Percentiles rank a stretch among this genome's conserved stretches.
phyloP scores from a whole-genome alignment of 2,888 invertebrate species.

The Pyralis farinalis region DNA sequence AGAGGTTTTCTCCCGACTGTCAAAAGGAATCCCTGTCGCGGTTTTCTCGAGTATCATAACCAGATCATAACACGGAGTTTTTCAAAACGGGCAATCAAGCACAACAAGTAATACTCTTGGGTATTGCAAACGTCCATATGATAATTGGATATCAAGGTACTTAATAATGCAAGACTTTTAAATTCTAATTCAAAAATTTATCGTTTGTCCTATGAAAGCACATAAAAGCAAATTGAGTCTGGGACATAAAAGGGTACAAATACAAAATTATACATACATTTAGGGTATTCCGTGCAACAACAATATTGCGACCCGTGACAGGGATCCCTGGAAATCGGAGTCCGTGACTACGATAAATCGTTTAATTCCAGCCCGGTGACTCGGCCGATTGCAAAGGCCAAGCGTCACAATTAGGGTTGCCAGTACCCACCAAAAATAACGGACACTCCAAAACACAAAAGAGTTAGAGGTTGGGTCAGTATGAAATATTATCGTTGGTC shows the following conservation, averaged over 20 bases:
- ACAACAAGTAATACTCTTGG: too few relatives aligned
- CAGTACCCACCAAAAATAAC: neutral
- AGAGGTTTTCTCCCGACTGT: too few relatives aligned
- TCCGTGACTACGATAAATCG: conserved; percentile 73
- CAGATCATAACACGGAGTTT: too few relatives aligned
- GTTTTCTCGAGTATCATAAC: too few relatives aligned
- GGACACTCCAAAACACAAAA: neutral
- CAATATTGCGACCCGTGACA: conserved; percentile 52
- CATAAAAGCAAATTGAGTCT: neutral
- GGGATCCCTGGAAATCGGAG: conserved; percentile 53
- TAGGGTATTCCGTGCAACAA: conserved; percentile 38
- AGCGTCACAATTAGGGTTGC: conserved; percentile 46
- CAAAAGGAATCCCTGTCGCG: too few relatives aligned
- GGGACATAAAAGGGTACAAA: conserved; percentile 23
- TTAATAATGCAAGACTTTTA: too few relatives aligned
- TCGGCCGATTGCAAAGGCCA: conserved; percentile 66
- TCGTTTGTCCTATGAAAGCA: neutral
- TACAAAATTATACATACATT: conserved; percentile 33
- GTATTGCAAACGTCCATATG: too few relatives aligned
- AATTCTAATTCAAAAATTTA: too few relatives aligned
- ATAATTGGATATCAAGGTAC: too few relatives aligned
- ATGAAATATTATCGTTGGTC: too few relatives aligned
- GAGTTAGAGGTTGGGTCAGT: too few relatives aligned
- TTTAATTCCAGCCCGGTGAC: conserved; percentile 72
- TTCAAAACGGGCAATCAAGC: too few relatives aligned